These are phyloP conservation scores for Hetaerina americana DNA, from an alignment of 1,140 invertebrate species.

Conservation along the genomic window DNA sequence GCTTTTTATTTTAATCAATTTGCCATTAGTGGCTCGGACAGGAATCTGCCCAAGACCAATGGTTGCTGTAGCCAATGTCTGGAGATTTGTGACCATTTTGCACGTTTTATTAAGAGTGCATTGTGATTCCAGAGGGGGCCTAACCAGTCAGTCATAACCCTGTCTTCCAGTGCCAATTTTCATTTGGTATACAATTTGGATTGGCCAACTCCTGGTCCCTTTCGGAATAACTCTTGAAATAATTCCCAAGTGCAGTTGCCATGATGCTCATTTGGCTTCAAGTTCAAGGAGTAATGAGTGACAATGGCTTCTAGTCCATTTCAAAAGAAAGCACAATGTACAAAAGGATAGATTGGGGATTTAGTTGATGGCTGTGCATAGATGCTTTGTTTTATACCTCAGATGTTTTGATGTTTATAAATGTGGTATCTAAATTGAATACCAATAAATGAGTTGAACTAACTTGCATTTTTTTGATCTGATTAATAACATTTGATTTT, in stretches of 20 bases:
- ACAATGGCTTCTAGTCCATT: not conserved
- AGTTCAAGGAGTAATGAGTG: not conserved
- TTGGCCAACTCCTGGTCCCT: not conserved
- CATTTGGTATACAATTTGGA: not conserved
- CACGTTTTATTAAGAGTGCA: no score
- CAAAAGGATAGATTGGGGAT: not conserved
- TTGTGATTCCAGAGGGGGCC: not conserved
- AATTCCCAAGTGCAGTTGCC: no score
- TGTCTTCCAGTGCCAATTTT: not conserved
- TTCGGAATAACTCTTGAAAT: not conserved
- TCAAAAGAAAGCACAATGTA: not conserved
- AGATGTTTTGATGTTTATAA: not conserved
- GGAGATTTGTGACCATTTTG: no score
- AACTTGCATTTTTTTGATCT: not conserved
- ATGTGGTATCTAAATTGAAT: not conserved
- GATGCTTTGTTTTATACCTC: not conserved
- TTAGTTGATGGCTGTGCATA: not conserved
- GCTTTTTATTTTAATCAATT: no score
- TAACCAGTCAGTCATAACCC: not conserved
- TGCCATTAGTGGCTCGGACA: no score
- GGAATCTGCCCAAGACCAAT: no score
- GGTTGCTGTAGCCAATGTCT: no score
- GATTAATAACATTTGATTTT: no score
- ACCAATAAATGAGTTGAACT: not conserved
- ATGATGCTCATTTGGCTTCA: no score